These are phyloP conservation scores for Poeciliopsis gracilis DNA, from an alignment of 2,797 vertebrate species.

Conservation along the genomic window DNA sequence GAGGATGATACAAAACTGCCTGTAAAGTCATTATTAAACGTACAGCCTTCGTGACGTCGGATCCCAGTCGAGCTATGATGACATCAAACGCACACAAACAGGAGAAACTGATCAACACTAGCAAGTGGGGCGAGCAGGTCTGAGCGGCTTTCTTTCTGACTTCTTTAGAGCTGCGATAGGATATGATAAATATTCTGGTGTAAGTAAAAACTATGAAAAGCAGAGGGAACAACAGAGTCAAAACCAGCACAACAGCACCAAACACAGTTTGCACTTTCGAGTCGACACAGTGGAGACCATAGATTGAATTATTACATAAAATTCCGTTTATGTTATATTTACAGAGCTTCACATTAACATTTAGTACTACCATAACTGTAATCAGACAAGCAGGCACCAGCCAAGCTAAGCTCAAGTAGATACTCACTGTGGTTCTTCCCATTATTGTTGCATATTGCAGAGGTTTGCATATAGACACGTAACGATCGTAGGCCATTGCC, in stretches of 20 bases:
- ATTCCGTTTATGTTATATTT: conserved; percentile 29
- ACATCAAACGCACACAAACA: conserved; percentile 20
- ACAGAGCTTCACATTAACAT: conserved; percentile 3
- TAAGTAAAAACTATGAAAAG: conserved; percentile 49
- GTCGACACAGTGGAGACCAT: neutral
- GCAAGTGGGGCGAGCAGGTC: conserved; percentile 51
- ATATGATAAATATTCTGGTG: conserved; percentile 32
- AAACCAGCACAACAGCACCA: neutral
- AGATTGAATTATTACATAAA: conserved; percentile 35
- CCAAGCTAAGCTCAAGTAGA: conserved; percentile 25
- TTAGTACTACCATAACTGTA: neutral
- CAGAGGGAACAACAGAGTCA: neutral
- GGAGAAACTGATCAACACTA: conserved; percentile 38
- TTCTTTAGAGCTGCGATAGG: conserved; percentile 11
- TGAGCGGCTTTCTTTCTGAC: conserved; percentile 45
- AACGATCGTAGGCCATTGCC: conserved; percentile 52
- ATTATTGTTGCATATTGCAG: conserved; percentile 31
- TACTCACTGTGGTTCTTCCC: conserved; percentile 2
- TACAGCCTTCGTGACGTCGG: conserved; percentile 13
- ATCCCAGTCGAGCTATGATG: neutral
- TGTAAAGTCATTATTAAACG: conserved; percentile 35
- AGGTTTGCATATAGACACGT: conserved; percentile 57
- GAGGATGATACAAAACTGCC: conserved; percentile 20
- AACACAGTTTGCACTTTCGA: neutral
- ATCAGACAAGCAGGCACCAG: conserved; percentile 17